Base-by-base conservation (phyloP, 2,113 vertebrate species). In the Eulemur rufifrons region DNA sequence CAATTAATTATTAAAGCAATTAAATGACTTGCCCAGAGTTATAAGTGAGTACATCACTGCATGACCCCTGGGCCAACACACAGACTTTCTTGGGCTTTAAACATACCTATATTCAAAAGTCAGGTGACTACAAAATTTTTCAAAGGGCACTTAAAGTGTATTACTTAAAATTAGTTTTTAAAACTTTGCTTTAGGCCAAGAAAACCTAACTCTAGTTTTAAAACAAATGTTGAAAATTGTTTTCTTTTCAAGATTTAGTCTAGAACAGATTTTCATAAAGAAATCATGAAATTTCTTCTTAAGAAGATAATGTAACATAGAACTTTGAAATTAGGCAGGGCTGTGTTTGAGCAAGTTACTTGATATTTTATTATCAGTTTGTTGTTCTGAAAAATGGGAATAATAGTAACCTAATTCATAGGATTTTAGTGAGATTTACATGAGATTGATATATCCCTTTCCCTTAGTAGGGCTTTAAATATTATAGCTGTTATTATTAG, bases 201-300 rank as follows among this genome's bases (percentile, higher is more conserved):
- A 94, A 71, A 78, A 80, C 9, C 39, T 76, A 59, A 91, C 27
- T 74, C 64, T 80, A 69, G n/a, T 93, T 97, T 94, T 14, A 94
- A 91, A 97, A 59, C 14, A 52, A 92, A 83, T 37, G 17, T 25
- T 90, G 32, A 47, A 87, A 68, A 89, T 2, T 68, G 5, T 78
- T 95, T 82, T 84, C 23, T 73, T 95, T 89, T 69, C 7, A 86
- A 73, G 6, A 81, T 63, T 96, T 27, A 78, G 18, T 56, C 18
- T 68, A 39, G 2, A 89, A 76, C 5, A 39, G 2, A 8, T 93
- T 71, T 83, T 64, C 84, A 23, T 64, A 77, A 84, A 96, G 3
- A 77, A 63, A 94, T 42, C 18, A 74, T 78, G 15, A 81, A 64
- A 50, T 81, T 83, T 82, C 63, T 86, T 82, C 29, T 74, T 84